phyloP scores from a whole-genome alignment of 1,140 invertebrate genomes.

The Brachionus rotundiformis region DNA sequence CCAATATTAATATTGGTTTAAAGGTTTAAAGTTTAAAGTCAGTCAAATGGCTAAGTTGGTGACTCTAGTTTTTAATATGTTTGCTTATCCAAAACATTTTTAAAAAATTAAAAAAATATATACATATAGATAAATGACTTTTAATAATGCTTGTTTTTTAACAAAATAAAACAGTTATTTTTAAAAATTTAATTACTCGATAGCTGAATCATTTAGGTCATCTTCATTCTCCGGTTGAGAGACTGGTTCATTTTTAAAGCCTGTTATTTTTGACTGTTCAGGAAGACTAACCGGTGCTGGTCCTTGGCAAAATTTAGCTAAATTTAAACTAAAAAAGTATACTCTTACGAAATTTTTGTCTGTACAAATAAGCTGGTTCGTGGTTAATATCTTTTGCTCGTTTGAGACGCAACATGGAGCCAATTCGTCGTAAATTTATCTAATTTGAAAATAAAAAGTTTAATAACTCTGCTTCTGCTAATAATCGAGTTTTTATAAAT shows the following conservation, averaged over 20 bases:
- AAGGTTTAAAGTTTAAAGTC: no score
- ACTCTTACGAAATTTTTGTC: slow-evolving; percentile 43
- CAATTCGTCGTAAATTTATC: slow-evolving; percentile 36
- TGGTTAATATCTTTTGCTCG: slow-evolving; percentile 50
- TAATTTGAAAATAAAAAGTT: slow-evolving; percentile 43
- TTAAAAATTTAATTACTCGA: slow-evolving; percentile 28
- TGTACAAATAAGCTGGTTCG: slow-evolving; percentile 48
- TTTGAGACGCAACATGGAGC: slow-evolving; percentile 43
- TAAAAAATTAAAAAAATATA: no score
- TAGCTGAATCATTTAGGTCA: slow-evolving; percentile 37
- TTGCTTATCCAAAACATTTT: no score
- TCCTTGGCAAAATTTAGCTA: not conserved
- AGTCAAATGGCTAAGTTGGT: no score
- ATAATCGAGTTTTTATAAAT: not conserved
- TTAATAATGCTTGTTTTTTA: no score
- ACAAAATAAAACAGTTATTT: no score
- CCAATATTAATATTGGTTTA: no score
- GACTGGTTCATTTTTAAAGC: slow-evolving; percentile 23
- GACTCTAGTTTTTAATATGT: no score
- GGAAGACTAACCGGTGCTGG: slow-evolving; percentile 49
- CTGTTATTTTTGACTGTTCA: slow-evolving; percentile 15
- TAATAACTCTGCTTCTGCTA: not conserved
- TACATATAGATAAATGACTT: no score
- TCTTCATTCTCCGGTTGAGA: slow-evolving; percentile 43
- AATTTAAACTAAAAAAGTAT: not conserved